These are phyloP conservation scores for Camelus bactrianus DNA, from an alignment of 2,113 vertebrate genomes.

Conservation along the genomic window DNA sequence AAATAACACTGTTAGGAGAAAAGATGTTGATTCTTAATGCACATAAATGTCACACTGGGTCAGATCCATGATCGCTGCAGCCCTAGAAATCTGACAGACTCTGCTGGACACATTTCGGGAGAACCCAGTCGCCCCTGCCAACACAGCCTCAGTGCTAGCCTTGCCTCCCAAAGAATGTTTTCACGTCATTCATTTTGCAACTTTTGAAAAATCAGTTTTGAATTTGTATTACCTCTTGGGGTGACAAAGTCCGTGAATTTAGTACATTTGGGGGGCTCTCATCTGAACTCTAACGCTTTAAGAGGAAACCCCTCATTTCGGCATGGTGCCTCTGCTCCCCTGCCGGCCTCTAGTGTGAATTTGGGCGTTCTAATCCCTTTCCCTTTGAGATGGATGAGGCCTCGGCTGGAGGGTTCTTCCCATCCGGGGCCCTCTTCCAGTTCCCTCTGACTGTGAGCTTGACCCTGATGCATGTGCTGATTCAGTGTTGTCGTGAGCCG, in stretches of 20 bases:
- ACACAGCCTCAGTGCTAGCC: not conserved
- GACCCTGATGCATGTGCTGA: slow-evolving; percentile 65
- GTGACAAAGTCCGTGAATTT: not conserved
- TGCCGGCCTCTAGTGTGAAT: not conserved
- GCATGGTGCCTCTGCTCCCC: not conserved
- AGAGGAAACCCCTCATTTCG: not conserved
- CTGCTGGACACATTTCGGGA: not conserved
- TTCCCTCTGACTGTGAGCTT: slow-evolving; percentile 46
- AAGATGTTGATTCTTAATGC: not conserved
- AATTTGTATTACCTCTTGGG: not conserved
- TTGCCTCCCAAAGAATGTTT: not conserved
- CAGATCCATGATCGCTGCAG: not conserved
- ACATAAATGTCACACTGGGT: not conserved
- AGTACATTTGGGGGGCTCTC: not conserved
- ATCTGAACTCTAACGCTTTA: not conserved
- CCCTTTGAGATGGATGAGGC: slow-evolving; percentile 34
- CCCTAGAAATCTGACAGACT: slow-evolving; percentile 4
- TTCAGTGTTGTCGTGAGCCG: slow-evolving; percentile 54
- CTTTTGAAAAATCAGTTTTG: slow-evolving; percentile 45
- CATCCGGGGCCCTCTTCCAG: slow-evolving; percentile 18
- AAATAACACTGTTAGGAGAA: slow-evolving; percentile 16
- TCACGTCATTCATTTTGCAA: slow-evolving; percentile 22
- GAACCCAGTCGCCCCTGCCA: not conserved
- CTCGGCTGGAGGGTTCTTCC: slow-evolving; percentile 46
- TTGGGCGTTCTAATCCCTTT: not conserved